phyloP scores from a whole-genome alignment of 2,797 vertebrate species.

The Xenopus petersii region DNA sequence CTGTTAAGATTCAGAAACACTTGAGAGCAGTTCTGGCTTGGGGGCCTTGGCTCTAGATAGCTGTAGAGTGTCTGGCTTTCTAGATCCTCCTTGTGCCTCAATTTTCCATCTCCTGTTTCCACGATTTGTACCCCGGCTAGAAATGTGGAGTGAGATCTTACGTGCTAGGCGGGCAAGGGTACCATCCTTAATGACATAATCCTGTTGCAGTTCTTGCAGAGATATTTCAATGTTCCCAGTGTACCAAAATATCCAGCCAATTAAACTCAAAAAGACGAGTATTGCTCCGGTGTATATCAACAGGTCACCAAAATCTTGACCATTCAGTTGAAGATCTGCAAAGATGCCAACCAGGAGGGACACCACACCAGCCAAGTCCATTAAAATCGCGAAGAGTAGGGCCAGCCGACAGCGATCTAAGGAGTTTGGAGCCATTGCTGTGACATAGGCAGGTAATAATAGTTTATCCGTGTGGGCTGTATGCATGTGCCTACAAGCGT shows the following conservation, averaged over 20 bases:
- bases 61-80: conserved; percentile 52
- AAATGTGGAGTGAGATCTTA: conserved; percentile 70
- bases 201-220: conserved; percentile 69
- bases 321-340: conserved; percentile 74
- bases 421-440: conserved; percentile 49
- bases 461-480: too few relatives aligned
- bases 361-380: conserved; percentile 76
- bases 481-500: conserved; percentile 2
- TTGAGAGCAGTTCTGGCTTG: conserved; percentile 18
- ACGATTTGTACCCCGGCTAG: conserved; percentile 38
- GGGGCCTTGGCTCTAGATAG: conserved; percentile 47
- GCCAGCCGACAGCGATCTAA: conserved; percentile 77
- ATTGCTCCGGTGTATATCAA: conserved; percentile 82
- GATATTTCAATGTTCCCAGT: conserved; percentile 86
- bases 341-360: conserved; percentile 80
- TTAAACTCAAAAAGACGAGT: conserved; percentile 78
- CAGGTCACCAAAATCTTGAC: conserved; percentile 82
- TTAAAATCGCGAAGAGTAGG: conserved; percentile 75
- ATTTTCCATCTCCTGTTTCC: conserved; percentile 16
- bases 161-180: conserved; percentile 77
- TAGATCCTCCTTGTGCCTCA: conserved; percentile 17
- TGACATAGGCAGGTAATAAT: neutral
- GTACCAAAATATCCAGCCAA: conserved; percentile 89
- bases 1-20: conserved; percentile 1
- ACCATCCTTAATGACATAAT: conserved; percentile 61